phyloP scores from a whole-genome alignment of 1,140 invertebrate genomes.

The Pseudachorutes palmiensis region DNA sequence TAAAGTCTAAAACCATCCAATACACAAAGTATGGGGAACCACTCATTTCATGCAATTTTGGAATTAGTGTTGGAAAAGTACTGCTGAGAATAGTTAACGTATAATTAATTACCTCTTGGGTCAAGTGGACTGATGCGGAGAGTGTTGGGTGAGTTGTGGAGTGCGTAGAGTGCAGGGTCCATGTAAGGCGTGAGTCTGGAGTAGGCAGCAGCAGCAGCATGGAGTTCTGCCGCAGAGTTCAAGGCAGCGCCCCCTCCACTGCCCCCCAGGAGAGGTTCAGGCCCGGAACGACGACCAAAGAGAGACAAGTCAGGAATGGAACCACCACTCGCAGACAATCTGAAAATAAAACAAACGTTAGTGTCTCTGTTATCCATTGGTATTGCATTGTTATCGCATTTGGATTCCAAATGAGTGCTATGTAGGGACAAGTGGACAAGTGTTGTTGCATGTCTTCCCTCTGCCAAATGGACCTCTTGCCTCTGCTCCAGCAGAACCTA shows the following conservation, averaged over 20 bases:
- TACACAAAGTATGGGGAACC: neutral
- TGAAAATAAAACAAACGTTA: too few species aligned
- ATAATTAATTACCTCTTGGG: constrained; percentile 42
- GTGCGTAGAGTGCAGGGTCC: constrained; percentile 57
- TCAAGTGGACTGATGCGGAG: constrained; percentile 45
- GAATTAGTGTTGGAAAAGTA: too few species aligned
- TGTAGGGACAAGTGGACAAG: too few species aligned
- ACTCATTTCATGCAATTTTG: neutral
- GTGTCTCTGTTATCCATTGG: too few species aligned
- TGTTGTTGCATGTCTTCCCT: too few species aligned
- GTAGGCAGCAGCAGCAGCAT: constrained; percentile 48
- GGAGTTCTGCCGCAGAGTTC: constrained; percentile 38
- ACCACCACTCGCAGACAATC: constrained; percentile 39
- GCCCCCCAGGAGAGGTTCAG: constrained; percentile 38
- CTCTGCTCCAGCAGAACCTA: too few species aligned
- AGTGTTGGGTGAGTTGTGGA: constrained; percentile 48
- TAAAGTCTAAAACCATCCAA: neutral
- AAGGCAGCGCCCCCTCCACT: constrained; percentile 28
- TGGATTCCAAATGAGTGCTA: too few species aligned
- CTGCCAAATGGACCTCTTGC: too few species aligned
- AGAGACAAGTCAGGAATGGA: constrained; percentile 43
- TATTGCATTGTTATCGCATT: too few species aligned
- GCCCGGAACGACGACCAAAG: constrained; percentile 43
- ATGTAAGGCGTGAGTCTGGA: constrained; percentile 56
- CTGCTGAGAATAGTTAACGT: too few species aligned